These are phyloP conservation scores for Achlya flavicornis DNA, from an alignment of 2,888 invertebrate genomes.

Conservation along the genomic window DNA sequence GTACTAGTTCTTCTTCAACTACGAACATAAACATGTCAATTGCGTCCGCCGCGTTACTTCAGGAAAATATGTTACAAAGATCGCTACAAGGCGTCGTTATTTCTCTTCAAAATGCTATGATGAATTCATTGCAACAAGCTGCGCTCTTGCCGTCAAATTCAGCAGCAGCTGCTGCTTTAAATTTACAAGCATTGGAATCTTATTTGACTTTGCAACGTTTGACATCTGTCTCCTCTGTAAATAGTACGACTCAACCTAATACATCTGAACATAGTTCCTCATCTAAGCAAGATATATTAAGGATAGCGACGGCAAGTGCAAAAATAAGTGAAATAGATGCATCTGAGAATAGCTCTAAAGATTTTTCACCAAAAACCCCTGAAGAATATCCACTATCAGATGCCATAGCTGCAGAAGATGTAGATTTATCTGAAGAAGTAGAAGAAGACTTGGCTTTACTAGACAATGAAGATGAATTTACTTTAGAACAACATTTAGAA, in stretches of 20 bases:
- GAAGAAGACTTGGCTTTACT: slow-evolving; percentile 90
- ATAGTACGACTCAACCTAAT: slow-evolving; percentile 61
- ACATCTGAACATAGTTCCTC: slow-evolving; percentile 65
- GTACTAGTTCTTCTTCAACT: slow-evolving; percentile 64
- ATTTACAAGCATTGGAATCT: slow-evolving; percentile 93
- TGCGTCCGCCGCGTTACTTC: slow-evolving; percentile 85
- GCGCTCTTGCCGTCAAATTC: slow-evolving; percentile 92
- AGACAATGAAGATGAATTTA: slow-evolving; percentile 89
- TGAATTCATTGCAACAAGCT: slow-evolving; percentile 92
- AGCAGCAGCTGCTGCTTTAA: slow-evolving; percentile 92
- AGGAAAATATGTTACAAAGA: slow-evolving; percentile 87
- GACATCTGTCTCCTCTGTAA: slow-evolving; percentile 86
- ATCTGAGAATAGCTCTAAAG: slow-evolving; percentile 63
- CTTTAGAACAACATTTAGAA: slow-evolving; percentile 83
- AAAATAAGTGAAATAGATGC: slow-evolving; percentile 78
- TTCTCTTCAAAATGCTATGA: slow-evolving; percentile 92
- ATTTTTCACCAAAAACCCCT: slow-evolving; percentile 76
- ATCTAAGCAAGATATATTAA: slow-evolving; percentile 87
- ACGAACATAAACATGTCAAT: slow-evolving; percentile 77
- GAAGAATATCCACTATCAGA: slow-evolving; percentile 79
- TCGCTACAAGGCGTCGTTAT: slow-evolving; percentile 92
- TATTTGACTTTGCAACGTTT: slow-evolving; percentile 92
- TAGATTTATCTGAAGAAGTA: slow-evolving; percentile 88
- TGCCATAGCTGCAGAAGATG: slow-evolving; percentile 84
- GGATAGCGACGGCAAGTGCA: slow-evolving; percentile 84